Evolutionary conservation across 2,113 vertebrate species (phyloP).

Genomic region (Paralichthys olivaceus): DNA sequence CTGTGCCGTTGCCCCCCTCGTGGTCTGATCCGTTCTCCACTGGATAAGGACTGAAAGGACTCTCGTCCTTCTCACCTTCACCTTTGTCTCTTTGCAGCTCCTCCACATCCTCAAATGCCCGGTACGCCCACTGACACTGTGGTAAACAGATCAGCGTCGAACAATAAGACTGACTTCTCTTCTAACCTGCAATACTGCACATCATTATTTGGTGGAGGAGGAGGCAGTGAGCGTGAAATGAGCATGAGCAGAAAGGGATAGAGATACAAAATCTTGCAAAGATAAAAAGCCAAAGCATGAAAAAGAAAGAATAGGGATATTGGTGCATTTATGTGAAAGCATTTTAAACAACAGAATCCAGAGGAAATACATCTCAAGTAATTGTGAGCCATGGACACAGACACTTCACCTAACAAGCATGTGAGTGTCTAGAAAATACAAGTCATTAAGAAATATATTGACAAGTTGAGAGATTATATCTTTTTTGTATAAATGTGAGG

Average conservation of each 20-base stretch:
- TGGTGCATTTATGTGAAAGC: not conserved
- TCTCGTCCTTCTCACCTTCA: slow-evolving; percentile 56
- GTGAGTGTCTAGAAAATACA: too few species aligned
- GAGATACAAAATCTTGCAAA: not conserved
- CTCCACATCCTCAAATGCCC: slow-evolving; percentile 91
- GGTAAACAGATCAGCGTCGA: slow-evolving; percentile 23
- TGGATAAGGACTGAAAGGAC: slow-evolving; percentile 65
- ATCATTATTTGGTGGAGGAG: not conserved
- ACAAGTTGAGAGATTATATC: too few species aligned
- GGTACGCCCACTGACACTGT: slow-evolving; percentile 91
- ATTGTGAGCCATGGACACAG: not conserved
- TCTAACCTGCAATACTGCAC: too few species aligned
- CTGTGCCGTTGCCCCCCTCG: slow-evolving; percentile 76
- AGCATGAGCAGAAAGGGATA: not conserved
- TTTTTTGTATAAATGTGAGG: too few species aligned
- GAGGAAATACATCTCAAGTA: not conserved
- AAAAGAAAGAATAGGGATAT: not conserved
- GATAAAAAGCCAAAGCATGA: not conserved
- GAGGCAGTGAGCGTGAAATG: not conserved
- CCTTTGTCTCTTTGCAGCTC: slow-evolving; percentile 74
- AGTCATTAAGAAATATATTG: too few species aligned
- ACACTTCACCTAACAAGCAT: too few species aligned
- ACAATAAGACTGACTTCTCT: not conserved
- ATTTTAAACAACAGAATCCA: not conserved
- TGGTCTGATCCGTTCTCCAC: slow-evolving; percentile 76